Evolutionary conservation across 2,113 vertebrate species (phyloP), one percentile per base, ranked within the genome.

Genomic region (Rostratula benghalensis): DNA sequence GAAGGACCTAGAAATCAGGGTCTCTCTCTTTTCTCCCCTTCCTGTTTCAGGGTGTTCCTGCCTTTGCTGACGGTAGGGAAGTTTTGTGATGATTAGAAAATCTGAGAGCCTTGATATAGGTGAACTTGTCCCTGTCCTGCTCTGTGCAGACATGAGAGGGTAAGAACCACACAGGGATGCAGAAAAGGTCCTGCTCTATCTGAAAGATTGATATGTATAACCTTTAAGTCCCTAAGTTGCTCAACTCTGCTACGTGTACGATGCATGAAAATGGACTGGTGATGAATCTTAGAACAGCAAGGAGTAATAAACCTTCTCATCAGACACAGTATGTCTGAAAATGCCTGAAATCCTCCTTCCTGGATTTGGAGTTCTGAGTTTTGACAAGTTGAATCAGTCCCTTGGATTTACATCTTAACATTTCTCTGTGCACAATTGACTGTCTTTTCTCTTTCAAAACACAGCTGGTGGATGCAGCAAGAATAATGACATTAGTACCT

Each of bases 41-140:
- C 15, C n/a, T 83, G 23, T 56, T 76, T 69, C 23, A 80, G 45
- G 6, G 12, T 60, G 21, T 35, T 80, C 24, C 23, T 53, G 24
- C 16, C n/a, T 83, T 56, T 87, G 45, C 24, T 78, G 73, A 70
- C 10, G 35, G 33, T 13, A 59, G 45, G 12, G 83, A 81, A 91
- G 14, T 5, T 63, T 75, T 13, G 28, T 13, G 20, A 87, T 43
- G 43, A 70, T 37, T 25, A 57, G 56, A 87, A 91, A 83, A 60
- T 30, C 3, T 5, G 41, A 84, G n/a, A 57, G 7, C 3, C 8
- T 4, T 1, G 0, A 24, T 45, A 22, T 3, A 50, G 22, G 10
- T 65, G 19, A 83, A 77, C 3, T 48, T 89, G 57, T 35, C 12
- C 10, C 13, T 1, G 0, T 70, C 37, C 41, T 86, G 33, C 39